A percentile compares a stretch with the other conserved stretches of the same genome.
phyloP scores from a whole-genome alignment of 1,140 invertebrate species.

The Hypothenemus hampei region DNA sequence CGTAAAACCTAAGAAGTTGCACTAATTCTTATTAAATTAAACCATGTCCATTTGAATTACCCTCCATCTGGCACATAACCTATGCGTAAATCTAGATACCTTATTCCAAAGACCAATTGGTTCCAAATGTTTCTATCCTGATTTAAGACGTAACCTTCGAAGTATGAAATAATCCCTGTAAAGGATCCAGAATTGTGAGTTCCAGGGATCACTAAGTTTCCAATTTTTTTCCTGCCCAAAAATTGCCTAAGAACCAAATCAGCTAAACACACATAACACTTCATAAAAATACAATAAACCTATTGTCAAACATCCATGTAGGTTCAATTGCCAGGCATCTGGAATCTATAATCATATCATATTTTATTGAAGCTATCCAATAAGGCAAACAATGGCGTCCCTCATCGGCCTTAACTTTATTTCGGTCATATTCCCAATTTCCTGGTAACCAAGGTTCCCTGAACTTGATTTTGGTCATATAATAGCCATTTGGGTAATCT shows the following conservation, averaged over 20 bases:
- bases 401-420: conserved; percentile 24
- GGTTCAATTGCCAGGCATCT: conserved; percentile 60
- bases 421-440: conserved; percentile 38
- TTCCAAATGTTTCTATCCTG: conserved; percentile 75
- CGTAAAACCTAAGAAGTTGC: conserved; percentile 56
- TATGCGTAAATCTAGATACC: conserved; percentile 74
- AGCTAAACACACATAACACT: not conserved
- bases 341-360: conserved; percentile 47
- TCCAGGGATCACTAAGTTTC: conserved; percentile 59
- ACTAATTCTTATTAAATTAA: not conserved
- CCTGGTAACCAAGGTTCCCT: conserved; percentile 37
- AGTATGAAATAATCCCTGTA: conserved; percentile 45
- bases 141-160: conserved; percentile 52
- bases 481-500: conserved; percentile 35
- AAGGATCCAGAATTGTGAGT: conserved; percentile 67
- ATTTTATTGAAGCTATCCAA: conserved; percentile 52
- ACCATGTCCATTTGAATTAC: conserved; percentile 23
- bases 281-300: conserved; percentile 38
- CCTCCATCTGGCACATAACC: conserved; percentile 50
- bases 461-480: conserved; percentile 37
- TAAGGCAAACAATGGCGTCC: conserved; percentile 49
- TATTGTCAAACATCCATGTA: conserved; percentile 64
- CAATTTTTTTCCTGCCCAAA: conserved; percentile 52
- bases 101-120: conserved; percentile 72
- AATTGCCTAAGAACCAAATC: conserved; percentile 9